phyloP scores from a whole-genome alignment of 2,888 invertebrate species.

The Pseudococcus longispinus region DNA sequence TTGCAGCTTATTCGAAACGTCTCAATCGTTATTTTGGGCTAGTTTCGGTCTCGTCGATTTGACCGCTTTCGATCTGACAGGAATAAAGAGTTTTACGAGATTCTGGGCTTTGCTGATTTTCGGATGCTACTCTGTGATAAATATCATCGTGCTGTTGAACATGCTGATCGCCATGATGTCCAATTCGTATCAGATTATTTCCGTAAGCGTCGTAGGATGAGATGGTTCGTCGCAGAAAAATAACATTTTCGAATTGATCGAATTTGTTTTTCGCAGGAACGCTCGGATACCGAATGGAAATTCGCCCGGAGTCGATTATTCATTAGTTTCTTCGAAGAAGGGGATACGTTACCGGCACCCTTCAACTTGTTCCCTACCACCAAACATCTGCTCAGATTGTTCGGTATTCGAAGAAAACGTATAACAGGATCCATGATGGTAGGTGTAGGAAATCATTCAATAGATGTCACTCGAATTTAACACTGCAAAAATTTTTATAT shows the following conservation, averaged over 20 bases:
- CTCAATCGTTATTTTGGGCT: constrained; percentile 98
- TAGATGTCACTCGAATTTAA: too few species aligned
- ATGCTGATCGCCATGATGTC: constrained; percentile 99
- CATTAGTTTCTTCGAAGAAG: constrained; percentile 96
- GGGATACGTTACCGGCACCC: constrained; percentile 90
- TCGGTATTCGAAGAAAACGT: constrained; percentile 65
- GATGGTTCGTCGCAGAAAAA: not conserved
- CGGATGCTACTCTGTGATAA: constrained; percentile 96
- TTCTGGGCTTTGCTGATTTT: constrained; percentile 98
- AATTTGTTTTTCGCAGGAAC: constrained; percentile 70
- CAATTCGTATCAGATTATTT: constrained; percentile 97
- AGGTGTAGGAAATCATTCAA: too few species aligned
- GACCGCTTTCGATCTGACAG: constrained; percentile 90
- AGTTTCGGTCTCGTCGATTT: constrained; percentile 95
- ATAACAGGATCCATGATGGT: constrained; percentile 72
- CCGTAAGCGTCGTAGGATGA: constrained; percentile 69
- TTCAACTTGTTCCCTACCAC: constrained; percentile 87
- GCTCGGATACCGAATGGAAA: constrained; percentile 96
- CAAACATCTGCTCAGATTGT: constrained; percentile 64
- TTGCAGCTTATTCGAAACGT: constrained; percentile 91
- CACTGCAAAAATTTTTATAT: too few species aligned
- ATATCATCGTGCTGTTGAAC: constrained; percentile 94
- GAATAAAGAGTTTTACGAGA: constrained; percentile 93
- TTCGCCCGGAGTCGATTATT: constrained; percentile 94
- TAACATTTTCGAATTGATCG: not conserved